Percentiles rank a stretch among this genome's conserved stretches.
phyloP scores from a whole-genome alignment of 1,140 invertebrate species.

The Drosophila kepulauana region DNA sequence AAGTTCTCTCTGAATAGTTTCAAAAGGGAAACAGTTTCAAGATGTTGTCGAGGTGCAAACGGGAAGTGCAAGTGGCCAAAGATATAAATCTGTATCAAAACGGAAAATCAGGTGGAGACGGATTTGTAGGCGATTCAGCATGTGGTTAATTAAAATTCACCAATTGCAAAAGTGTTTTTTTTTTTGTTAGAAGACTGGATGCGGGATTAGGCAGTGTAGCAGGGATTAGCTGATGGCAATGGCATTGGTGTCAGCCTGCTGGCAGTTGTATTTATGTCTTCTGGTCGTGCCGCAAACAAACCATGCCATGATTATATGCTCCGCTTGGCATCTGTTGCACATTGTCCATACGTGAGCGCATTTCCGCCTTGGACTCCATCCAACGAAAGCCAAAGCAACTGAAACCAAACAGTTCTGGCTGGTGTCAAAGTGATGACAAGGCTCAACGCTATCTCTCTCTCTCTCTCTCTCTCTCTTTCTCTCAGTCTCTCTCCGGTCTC shows the following conservation, averaged over 20 bases:
- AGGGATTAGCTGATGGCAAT: slow-evolving; percentile 45
- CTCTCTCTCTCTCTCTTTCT: no score
- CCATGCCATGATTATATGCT: slow-evolving; percentile 38
- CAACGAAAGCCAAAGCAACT: not conserved
- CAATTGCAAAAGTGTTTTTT: slow-evolving; percentile 54
- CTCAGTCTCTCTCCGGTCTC: not conserved
- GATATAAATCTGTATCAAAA: slow-evolving; percentile 48
- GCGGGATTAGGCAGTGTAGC: slow-evolving; percentile 64
- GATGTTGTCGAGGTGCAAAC: slow-evolving; percentile 11
- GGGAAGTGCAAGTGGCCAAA: slow-evolving; percentile 49
- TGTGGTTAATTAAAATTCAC: slow-evolving; percentile 78
- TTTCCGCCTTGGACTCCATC: slow-evolving; percentile 39
- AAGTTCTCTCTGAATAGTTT: slow-evolving; percentile 68
- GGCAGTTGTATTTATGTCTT: slow-evolving; percentile 54
- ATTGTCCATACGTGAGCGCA: slow-evolving; percentile 70
- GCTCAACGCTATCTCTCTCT: not conserved
- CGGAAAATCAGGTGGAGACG: not conserved
- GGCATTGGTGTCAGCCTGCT: not conserved
- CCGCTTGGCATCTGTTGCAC: slow-evolving; percentile 72
- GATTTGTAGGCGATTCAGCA: slow-evolving; percentile 12
- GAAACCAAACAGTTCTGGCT: slow-evolving; percentile 9
- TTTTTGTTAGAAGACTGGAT: slow-evolving; percentile 6
- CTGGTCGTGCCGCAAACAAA: slow-evolving; percentile 57
- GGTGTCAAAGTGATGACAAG: slow-evolving; percentile 53
- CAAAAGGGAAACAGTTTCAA: slow-evolving; percentile 33